Conservation (phyloP, 35 echinoderm and acorn worm genomes). For the Ptychodera flava region DNA sequence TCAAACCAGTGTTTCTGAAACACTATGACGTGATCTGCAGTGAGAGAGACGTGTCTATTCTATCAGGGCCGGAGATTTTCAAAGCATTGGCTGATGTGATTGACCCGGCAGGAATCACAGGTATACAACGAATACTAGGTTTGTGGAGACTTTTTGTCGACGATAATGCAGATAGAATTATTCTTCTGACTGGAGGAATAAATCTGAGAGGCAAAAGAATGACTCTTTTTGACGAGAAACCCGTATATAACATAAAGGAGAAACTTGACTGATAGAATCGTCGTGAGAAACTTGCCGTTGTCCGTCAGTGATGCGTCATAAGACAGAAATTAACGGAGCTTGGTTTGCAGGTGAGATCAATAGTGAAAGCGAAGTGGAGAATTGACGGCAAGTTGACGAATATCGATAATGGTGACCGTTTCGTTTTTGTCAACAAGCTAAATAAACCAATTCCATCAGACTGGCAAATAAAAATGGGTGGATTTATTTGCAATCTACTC, state of each 20-base stretch:
- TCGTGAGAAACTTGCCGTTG: neutral
- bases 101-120: too few species aligned
- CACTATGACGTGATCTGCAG: too few species aligned
- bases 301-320: neutral
- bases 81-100: too few species aligned
- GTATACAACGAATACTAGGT: too few species aligned
- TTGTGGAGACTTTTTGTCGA: too few species aligned
- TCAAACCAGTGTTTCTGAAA: too few species aligned
- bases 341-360: neutral
- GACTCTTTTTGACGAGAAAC: too few species aligned
- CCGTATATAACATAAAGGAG: neutral
- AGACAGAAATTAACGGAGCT: neutral
- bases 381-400: neutral
- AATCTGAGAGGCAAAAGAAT: too few species aligned
- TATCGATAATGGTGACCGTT: neutral
- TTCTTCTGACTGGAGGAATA: too few species aligned
- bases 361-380: neutral
- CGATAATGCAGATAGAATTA: too few species aligned
- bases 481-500: neutral
- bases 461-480: neutral
- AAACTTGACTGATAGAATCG: neutral
- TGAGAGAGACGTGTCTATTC: too few species aligned
- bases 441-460: neutral
- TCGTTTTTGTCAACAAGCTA: neutral
- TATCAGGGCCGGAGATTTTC: too few species aligned